Conservation (phyloP, 2,888 invertebrate genomes). For the Plebejus argus region DNA sequence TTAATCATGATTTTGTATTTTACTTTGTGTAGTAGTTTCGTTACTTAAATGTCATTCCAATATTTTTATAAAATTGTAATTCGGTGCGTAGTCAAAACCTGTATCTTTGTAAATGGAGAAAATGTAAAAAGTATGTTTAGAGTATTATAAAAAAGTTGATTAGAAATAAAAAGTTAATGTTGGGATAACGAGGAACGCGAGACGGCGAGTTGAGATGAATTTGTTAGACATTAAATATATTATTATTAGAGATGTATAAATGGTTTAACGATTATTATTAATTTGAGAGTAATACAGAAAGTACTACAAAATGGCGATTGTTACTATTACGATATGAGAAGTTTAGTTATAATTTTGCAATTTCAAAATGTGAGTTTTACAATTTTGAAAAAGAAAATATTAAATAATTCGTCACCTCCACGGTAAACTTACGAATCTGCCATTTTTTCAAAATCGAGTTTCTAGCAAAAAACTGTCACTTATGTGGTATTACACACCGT, state of each 20-base stretch:
- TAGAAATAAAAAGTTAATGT: constrained; percentile 74
- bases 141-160: constrained; percentile 72
- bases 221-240: constrained; percentile 80
- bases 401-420: too few relatives aligned
- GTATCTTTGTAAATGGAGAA: constrained; percentile 68
- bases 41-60: constrained; percentile 64
- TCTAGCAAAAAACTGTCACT: too few relatives aligned
- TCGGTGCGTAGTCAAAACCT: constrained; percentile 63
- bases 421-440: too few relatives aligned
- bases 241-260: constrained; percentile 80
- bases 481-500: too few relatives aligned
- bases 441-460: too few relatives aligned
- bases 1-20: constrained; percentile 51
- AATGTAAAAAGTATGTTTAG: constrained; percentile 77
- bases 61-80: constrained; percentile 64
- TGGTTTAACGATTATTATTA: constrained; percentile 78
- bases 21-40: constrained; percentile 49
- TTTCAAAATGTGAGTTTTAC: constrained; percentile 82
- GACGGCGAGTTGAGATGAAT: constrained; percentile 76
- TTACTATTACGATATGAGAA: constrained; percentile 81
- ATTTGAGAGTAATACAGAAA: constrained; percentile 71
- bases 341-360: constrained; percentile 80
- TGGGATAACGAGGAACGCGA: constrained; percentile 66
- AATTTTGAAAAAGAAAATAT: constrained; percentile 81
- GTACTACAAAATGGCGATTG: constrained; percentile 75